Evolutionary conservation across 1,140 invertebrate species (phyloP).

Genomic region (Tachypleus tridentatus): DNA sequence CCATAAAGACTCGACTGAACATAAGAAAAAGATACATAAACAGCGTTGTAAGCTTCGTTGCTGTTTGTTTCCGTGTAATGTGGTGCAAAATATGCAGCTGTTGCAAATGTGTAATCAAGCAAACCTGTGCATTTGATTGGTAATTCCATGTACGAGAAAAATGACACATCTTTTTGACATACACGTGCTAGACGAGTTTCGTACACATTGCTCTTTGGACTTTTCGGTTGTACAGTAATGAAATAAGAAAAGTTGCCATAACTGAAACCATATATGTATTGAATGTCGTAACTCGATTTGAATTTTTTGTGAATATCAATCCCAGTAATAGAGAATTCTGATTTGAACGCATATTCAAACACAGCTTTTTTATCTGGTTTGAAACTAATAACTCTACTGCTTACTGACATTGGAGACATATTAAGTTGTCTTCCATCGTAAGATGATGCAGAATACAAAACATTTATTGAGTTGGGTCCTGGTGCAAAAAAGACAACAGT

Average conservation of each 20-base stretch:
- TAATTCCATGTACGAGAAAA: conserved; percentile 28
- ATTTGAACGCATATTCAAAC: too few relatives aligned
- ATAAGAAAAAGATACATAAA: too few relatives aligned
- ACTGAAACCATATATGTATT: conserved; percentile 27
- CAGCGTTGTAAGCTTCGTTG: too few relatives aligned
- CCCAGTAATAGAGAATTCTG: too few relatives aligned
- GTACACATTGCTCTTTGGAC: conserved; percentile 9
- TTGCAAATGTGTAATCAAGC: conserved; percentile 23
- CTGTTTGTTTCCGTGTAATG: too few relatives aligned
- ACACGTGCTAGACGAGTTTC: conserved; percentile 25
- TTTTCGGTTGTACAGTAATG: conserved; percentile 23
- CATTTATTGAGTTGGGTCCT: not conserved
- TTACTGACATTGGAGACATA: conserved; percentile 11
- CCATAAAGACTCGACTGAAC: too few relatives aligned
- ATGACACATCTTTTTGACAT: conserved; percentile 23
- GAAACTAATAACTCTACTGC: conserved; percentile 5
- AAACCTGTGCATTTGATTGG: conserved; percentile 22
- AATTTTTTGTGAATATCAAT: not conserved
- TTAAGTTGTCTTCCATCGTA: conserved; percentile 18
- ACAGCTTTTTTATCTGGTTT: too few relatives aligned
- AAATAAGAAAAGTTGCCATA: conserved; percentile 27
- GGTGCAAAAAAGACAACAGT: conserved; percentile 16
- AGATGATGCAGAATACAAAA: conserved; percentile 17
- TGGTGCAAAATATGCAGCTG: conserved; percentile 17
- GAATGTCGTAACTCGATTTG: not conserved